Conservation (phyloP, 92 coral and sea anemone species). For the Diadumene lineata region DNA sequence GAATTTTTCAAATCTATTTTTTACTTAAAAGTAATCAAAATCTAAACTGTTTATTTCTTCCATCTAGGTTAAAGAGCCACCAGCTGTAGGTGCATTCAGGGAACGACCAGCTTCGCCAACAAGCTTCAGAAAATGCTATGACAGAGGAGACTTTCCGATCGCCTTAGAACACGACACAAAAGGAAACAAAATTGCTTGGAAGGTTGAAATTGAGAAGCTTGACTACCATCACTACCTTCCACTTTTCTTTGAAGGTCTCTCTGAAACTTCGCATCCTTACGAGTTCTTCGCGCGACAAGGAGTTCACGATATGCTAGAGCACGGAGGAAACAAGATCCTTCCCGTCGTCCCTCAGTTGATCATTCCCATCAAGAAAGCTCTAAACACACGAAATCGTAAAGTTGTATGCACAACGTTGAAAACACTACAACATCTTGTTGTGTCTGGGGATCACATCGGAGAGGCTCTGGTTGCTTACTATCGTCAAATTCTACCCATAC, state of each 20-base stretch:
- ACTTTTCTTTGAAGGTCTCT: constrained; percentile 93
- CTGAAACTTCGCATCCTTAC: constrained; percentile 91
- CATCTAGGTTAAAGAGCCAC: constrained; percentile 73
- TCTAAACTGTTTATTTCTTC: neutral
- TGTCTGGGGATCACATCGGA: constrained; percentile 84
- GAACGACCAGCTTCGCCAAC: constrained; percentile 87
- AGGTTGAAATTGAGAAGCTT: constrained; percentile 97
- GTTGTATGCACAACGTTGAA: constrained; percentile 94
- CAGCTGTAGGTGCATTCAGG: constrained; percentile 85
- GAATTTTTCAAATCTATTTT: neutral
- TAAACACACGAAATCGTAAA: constrained; percentile 77
- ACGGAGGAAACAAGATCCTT: constrained; percentile 92
- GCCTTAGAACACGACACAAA: constrained; percentile 99
- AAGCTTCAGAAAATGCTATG: constrained; percentile 91
- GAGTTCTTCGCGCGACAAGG: constrained; percentile 99
- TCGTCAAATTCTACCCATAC: constrained; percentile 93
- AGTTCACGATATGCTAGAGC: constrained; percentile 99
- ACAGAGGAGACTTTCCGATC: constrained; percentile 98
- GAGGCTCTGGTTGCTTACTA: constrained; percentile 98
- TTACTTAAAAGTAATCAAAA: neutral
- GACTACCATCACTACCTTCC: constrained; percentile 99
- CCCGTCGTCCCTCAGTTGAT: constrained; percentile 96
- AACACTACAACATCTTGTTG: constrained; percentile 84
- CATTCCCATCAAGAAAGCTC: constrained; percentile 91
- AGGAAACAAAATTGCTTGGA: constrained; percentile 99